Percentiles rank a stretch among this genome's conserved stretches.
These are phyloP conservation scores for Cyprinodon variegatus DNA, from an alignment of 2,113 vertebrate species.

Conservation along the genomic window DNA sequence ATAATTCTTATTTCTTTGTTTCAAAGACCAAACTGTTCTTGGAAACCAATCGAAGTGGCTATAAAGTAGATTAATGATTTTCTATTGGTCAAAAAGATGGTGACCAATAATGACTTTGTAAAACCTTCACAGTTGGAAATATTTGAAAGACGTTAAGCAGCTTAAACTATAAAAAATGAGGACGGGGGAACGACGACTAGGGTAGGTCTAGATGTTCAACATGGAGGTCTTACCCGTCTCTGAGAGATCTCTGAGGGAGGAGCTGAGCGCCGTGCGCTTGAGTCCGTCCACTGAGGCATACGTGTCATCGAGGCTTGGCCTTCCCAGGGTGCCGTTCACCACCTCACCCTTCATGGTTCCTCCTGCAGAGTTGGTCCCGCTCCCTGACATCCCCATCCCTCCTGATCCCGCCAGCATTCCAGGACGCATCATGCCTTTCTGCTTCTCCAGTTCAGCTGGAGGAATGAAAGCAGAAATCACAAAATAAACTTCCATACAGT, in stretches of 20 bases:
- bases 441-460: conserved; percentile 91
- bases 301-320: conserved; percentile 88
- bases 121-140: no score
- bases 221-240: conserved; percentile 83
- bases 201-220: neutral
- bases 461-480: neutral
- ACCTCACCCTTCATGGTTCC: conserved; percentile 78
- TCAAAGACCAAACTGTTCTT: neutral
- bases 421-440: conserved; percentile 91
- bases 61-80: no score
- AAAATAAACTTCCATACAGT: neutral
- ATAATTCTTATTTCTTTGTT: neutral
- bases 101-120: no score
- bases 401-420: conserved; percentile 71
- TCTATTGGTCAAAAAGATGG: no score
- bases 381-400: conserved; percentile 56
- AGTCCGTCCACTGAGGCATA: conserved; percentile 89
- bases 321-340: conserved; percentile 86
- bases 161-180: neutral
- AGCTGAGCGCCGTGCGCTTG: conserved; percentile 91
- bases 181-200: neutral
- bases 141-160: no score
- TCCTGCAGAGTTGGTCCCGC: conserved; percentile 40
- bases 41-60: neutral
- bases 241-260: conserved; percentile 90